Conservation (phyloP, 2,888 invertebrate genomes). For the Eupithecia inturbata region DNA sequence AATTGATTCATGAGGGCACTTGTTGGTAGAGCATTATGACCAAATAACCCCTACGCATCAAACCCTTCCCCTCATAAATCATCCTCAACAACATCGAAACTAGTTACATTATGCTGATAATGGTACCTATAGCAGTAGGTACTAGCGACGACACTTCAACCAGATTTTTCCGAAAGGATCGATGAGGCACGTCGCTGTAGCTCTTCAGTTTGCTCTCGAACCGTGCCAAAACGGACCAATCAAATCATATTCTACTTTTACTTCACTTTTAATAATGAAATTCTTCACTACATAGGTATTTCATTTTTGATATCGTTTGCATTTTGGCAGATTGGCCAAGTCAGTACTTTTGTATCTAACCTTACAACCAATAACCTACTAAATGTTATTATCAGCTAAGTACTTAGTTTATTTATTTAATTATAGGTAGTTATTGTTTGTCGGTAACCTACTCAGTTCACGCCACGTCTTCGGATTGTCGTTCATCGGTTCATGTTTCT, state of each 20-base stretch:
- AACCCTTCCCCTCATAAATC: conserved; percentile 15
- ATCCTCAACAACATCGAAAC: conserved; percentile 16
- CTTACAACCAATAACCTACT: neutral
- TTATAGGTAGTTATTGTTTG: neutral
- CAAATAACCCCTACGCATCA: conserved; percentile 11
- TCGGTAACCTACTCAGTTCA: neutral
- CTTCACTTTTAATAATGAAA: conserved; percentile 10
- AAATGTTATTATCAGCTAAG: neutral
- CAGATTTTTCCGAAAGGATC: conserved; percentile 23
- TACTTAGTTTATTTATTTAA: too few relatives aligned
- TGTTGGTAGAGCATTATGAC: conserved; percentile 6
- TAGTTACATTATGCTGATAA: conserved; percentile 3
- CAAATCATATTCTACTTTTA: conserved; percentile 20
- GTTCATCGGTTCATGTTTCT: neutral
- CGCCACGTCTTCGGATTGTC: neutral
- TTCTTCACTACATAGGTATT: neutral
- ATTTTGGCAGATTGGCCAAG: neutral
- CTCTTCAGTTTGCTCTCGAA: conserved; percentile 18
- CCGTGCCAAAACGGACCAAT: conserved; percentile 27
- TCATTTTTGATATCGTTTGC: neutral
- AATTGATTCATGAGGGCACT: neutral
- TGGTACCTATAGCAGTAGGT: conserved; percentile 6
- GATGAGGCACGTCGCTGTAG: conserved; percentile 22
- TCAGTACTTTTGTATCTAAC: neutral
- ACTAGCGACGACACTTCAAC: conserved; percentile 17